A percentile compares a stretch with the other conserved stretches of the same genome.
Evolutionary conservation across 2,113 vertebrate genomes (phyloP).

Genomic region (Melierax canorus): DNA sequence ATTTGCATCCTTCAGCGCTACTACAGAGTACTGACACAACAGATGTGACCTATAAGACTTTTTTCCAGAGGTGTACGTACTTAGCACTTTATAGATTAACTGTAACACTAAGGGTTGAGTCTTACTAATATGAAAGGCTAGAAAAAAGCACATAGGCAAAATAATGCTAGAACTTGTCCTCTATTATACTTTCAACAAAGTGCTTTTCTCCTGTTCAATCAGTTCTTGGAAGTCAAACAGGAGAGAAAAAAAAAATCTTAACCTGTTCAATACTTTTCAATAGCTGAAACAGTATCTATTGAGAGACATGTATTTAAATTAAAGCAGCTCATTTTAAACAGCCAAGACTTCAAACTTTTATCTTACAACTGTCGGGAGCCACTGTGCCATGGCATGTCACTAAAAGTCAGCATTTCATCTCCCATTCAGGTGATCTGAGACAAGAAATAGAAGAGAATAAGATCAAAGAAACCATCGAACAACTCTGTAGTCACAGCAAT

Average conservation of each 20-base stretch:
- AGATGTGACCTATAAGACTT: neutral
- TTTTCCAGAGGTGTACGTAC: neutral
- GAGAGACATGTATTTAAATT: neutral
- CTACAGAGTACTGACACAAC: neutral
- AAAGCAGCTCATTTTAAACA: neutral
- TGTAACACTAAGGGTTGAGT: neutral
- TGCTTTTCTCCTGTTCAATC: neutral
- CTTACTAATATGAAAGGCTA: neutral
- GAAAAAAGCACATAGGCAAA: neutral
- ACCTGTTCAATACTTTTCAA: neutral
- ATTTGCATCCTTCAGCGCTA: neutral
- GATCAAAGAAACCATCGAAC: conserved; percentile 77
- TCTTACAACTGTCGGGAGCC: neutral
- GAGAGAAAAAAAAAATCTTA: neutral
- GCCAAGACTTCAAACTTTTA: neutral
- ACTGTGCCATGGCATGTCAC: neutral
- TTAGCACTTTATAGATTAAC: neutral
- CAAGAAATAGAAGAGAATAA: conserved; percentile 79
- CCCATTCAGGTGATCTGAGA: conserved; percentile 70
- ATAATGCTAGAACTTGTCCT: neutral
- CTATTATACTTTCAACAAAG: neutral
- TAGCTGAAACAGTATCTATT: neutral
- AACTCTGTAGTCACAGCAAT: conserved; percentile 74
- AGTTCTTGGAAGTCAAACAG: neutral
- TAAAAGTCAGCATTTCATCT: neutral